These are phyloP conservation scores for Ailuropoda melanoleuca DNA, from an alignment of 2,113 vertebrate species.

Conservation along the genomic window DNA sequence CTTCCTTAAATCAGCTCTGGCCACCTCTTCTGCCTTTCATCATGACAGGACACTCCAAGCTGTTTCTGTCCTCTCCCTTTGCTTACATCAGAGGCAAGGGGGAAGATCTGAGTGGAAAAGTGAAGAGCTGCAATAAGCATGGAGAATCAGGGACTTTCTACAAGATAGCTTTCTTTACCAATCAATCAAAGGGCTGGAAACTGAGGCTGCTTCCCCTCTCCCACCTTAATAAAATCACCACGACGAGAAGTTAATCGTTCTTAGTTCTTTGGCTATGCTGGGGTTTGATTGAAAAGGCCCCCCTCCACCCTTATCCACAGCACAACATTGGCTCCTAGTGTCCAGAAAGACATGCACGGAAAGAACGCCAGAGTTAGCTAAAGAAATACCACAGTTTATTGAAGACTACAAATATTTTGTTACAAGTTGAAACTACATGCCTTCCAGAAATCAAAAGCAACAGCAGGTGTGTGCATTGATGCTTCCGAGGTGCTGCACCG, in stretches of 20 bases:
- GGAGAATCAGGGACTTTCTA: slow-evolving; percentile 24
- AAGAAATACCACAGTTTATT: slow-evolving; percentile 84
- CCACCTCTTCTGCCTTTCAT: slow-evolving; percentile 48
- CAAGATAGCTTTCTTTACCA: slow-evolving; percentile 42
- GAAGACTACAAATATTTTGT: slow-evolving; percentile 82
- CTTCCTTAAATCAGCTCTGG: slow-evolving; percentile 28
- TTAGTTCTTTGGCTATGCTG: slow-evolving; percentile 59
- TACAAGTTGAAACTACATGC: slow-evolving; percentile 83
- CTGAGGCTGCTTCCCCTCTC: slow-evolving; percentile 17
- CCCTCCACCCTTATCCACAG: slow-evolving; percentile 76
- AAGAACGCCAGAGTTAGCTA: slow-evolving; percentile 84
- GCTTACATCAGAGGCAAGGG: slow-evolving; percentile 22
- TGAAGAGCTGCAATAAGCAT: slow-evolving; percentile 35
- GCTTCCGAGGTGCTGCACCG: slow-evolving; percentile 77
- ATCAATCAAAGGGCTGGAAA: slow-evolving; percentile 48
- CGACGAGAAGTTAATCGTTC: slow-evolving; percentile 32
- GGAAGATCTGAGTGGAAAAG: slow-evolving; percentile 38
- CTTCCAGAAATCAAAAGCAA: slow-evolving; percentile 83
- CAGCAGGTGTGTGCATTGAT: slow-evolving; percentile 80
- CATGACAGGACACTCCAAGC: neutral
- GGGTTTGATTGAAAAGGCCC: slow-evolving; percentile 53
- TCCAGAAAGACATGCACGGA: slow-evolving; percentile 81
- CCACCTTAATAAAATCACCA: slow-evolving; percentile 17
- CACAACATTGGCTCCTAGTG: slow-evolving; percentile 73
- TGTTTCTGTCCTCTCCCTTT: neutral